Evolutionary conservation across 2,888 invertebrate species (phyloP), one percentile per base, ranked within the genome.

Genomic region (Mantis religiosa): DNA sequence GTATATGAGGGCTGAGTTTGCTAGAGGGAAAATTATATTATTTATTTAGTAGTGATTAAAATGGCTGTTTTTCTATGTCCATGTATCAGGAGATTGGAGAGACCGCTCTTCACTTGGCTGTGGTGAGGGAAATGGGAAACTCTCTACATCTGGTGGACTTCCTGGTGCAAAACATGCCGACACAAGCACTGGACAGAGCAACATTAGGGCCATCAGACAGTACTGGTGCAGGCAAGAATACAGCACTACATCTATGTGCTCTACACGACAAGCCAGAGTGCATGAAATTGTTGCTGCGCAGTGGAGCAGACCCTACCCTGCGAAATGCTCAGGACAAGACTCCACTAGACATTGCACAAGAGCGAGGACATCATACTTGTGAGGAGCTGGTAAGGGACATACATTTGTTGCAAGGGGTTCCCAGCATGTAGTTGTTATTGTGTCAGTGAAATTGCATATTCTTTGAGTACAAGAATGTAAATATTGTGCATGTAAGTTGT

Each of bases 131-230:
- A 93, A 95, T 97, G 92, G 97, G 97, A 87, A 96, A 95, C 91
- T 97, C 98, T 54, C 95, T 99, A 88, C 97, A 97, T 92, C 96
- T 98, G 91, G 98, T 99, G 90, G 99, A 99, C 94, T 99, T 99
- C 93, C 95, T 99, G 90, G 96, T 99, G 92, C 99, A 99, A 94
- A 98, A 98, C 93, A 96, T 96, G 96, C 94, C 96, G 89, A 94
- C 95, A 89, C 95, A 95, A 89, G 95, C 95, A 28, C 94, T 95
- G 90, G 95, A 95, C 91, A 94, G 94, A 91, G 92, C 93, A 71
- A 95, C 95, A 4, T 28, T 89, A n/a, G 92, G 92, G 88, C 91
- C 92, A 9, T 94, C 30, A 91, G 85, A 71, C 82, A 34, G 81
- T 27, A 91, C 92, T 28, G 94, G 94, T 91, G 93, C 94, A 54